phyloP scores from a whole-genome alignment of 2,888 invertebrate species.

The Zygogramma bicolorata region DNA sequence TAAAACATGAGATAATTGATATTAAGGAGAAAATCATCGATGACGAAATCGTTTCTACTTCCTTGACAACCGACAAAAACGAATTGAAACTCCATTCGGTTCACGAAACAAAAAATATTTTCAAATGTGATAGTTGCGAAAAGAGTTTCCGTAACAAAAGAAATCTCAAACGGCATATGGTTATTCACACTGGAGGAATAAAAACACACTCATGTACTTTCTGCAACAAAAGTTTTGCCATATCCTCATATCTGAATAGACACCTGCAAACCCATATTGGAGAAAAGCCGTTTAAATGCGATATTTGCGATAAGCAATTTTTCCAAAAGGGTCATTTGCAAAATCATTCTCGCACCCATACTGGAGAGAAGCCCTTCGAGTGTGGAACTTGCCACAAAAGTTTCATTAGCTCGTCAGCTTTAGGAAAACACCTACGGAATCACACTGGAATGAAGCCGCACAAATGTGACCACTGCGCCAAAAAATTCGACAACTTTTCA shows the following conservation, averaged over 20 bases:
- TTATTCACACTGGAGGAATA: not conserved
- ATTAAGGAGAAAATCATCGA: not conserved
- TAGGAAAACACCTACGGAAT: no score
- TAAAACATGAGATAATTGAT: no score
- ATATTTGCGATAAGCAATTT: not conserved
- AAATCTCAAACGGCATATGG: not conserved
- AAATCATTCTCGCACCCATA: no score
- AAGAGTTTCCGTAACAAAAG: not conserved
- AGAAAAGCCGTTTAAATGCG: not conserved
- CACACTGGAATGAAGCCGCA: not conserved
- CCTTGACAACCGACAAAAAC: not conserved
- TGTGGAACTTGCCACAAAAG: no score
- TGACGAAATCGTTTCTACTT: not conserved
- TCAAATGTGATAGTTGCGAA: not conserved
- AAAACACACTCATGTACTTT: not conserved
- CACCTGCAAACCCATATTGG: not conserved
- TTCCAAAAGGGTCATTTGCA: not conserved
- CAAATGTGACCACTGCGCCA: not conserved
- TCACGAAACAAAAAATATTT: not conserved
- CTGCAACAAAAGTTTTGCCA: not conserved
- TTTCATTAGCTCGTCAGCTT: no score
- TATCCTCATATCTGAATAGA: not conserved
- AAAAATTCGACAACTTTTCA: no score
- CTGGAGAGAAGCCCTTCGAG: no score
- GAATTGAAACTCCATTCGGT: not conserved